Evolutionary conservation across 2,888 invertebrate species (phyloP).

Genomic region (Xanthostigma xanthostigma): DNA sequence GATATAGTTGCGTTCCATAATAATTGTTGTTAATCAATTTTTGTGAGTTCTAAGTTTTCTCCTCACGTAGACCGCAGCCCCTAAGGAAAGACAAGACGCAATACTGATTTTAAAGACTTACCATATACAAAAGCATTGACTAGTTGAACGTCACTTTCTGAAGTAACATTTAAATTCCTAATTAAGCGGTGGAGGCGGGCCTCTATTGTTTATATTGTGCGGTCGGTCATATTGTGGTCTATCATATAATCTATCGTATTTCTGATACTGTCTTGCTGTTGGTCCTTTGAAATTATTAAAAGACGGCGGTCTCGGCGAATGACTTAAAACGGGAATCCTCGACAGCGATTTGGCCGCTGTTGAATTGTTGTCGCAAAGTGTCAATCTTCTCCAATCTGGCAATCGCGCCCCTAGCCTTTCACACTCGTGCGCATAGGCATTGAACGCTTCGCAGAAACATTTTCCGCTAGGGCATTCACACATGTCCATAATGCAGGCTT

Average conservation of each 20-base stretch:
- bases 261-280: too few relatives aligned
- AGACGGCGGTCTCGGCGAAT: too few relatives aligned
- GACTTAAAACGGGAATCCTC: too few relatives aligned
- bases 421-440: constrained; percentile 81
- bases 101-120: background rate
- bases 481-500: constrained; percentile 75
- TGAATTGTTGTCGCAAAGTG: constrained; percentile 35
- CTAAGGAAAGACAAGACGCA: background rate
- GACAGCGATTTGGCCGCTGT: background rate
- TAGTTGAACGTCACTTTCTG: background rate
- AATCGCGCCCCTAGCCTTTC: constrained; percentile 58
- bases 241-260: background rate
- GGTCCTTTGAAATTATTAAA: too few relatives aligned
- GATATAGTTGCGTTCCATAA: too few relatives aligned
- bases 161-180: background rate
- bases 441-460: constrained; percentile 82
- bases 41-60: too few relatives aligned
- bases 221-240: background rate
- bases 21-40: too few relatives aligned
- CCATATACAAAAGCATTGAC: constrained; percentile 1
- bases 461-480: constrained; percentile 69
- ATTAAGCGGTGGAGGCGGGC: constrained; percentile 1
- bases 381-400: constrained; percentile 53
- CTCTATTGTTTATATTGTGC: background rate
- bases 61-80: too few relatives aligned